Evolutionary conservation across 2,888 invertebrate species (phyloP), one percentile per base, ranked within the genome.

Genomic region (Pachydiplax longipennis): DNA sequence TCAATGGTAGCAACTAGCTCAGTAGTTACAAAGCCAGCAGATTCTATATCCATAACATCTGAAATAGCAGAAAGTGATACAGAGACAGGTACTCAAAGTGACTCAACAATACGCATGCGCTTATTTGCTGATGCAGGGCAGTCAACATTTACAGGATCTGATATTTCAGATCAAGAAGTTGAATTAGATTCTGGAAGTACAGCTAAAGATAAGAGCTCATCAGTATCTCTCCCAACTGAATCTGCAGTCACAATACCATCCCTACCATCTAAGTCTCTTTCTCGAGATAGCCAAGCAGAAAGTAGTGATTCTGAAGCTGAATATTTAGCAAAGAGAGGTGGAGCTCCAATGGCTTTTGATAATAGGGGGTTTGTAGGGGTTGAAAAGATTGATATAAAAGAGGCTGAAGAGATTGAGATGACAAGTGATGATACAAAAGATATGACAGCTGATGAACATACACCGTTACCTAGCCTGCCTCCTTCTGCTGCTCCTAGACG

Each of bases 361-460:
- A 94, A 94, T 91, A 93, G 93, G 91, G 94, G 92, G 4, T 94
- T 94, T 92, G 93, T 93, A 40, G 94, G 93, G 81, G 92, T 92
- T 65, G 92, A 92, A 81, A 92, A 91, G 18, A 80, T 87, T 35
- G 87, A 81, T 53, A 65, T 81, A 18, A 37, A 53, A 22, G 65
- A 90, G 2, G 31, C 83, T 31, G 58, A 53, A 10, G 31, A 73
- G 73, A 31, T 73, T 13, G 92, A 92, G 65, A 91, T 91, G 13
- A 58, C 61, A 31, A 61, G 58, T 40, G 48, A 48, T 31, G 65
- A 81, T 13, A 15, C 15, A 53, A 53, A 53, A 53, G 80, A 91
- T 90, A 91, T 91, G 3, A 92, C 91, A 83, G 92, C 92, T 22
- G 92, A 92, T 81, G 83, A 81, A 65, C 87, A 87, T 40, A 87